Evolutionary conservation across 2,113 vertebrate species (phyloP), one percentile per base, ranked within the genome.

Genomic region (Tachycineta bicolor): DNA sequence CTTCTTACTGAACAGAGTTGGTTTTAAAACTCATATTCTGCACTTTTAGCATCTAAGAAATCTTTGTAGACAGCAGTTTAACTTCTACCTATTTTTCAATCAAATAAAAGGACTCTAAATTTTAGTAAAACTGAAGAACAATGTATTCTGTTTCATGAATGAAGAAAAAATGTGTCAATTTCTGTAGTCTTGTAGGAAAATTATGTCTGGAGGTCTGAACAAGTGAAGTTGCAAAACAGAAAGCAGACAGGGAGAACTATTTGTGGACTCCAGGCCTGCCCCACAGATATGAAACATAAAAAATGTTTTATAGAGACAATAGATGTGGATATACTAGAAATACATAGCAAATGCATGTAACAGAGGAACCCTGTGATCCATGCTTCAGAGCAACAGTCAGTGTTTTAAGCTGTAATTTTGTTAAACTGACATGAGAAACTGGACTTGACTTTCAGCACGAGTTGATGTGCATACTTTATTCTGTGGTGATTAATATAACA

Each of bases 241-340:
- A 74, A 68, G 20, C 12, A 75, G 15, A 8, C 4, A 84, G 43
- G 50, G 10, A 46, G 10, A 87, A 49, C 3, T 0, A 0, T 50
- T 58, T 47, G 11, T n/a, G 28, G 56, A 64, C 75, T 55, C 25
- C 12, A 63, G 31, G 23, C 14, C 31, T 82, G 19, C 4, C 4
- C 33, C 75, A 58, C 4, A 67, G 17, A 22, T 31, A 22, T 23
- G 37, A 78, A 73, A 50, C 7, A 64, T 16, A 41, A 85, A 74
- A 44, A 24, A 13, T 20, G 1, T 46, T 74, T 88, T 55, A 25
- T 43, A 59, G 12, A 46, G 6, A 55, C 5, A 47, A 33, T 44
- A 75, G 28, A 21, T 64, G 25, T 82, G 6, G 24, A 55, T 12
- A 7, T 22, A 34, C 15, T 33, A 43, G 44, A 90, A 83, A 93